Conservation (phyloP, 2,888 invertebrate genomes). For the Teleiodes luculella region DNA sequence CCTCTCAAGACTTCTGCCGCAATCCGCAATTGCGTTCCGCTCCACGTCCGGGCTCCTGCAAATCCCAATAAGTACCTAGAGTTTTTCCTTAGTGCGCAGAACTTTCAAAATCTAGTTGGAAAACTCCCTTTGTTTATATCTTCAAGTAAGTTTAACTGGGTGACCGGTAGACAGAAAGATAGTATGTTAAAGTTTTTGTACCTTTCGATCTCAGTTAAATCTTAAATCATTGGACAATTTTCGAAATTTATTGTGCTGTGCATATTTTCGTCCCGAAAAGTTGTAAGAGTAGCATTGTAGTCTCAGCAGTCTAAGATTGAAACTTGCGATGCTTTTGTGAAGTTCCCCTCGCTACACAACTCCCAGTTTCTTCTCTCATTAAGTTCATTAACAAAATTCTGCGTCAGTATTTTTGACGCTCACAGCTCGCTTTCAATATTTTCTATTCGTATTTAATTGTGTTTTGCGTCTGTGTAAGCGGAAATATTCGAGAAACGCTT, state of each 20-base stretch:
- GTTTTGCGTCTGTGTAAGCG: slow-evolving; percentile 59
- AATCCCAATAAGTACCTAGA: slow-evolving; percentile 9
- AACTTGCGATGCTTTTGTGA: slow-evolving; percentile 59
- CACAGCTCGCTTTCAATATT: slow-evolving; percentile 62
- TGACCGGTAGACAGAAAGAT: background rate
- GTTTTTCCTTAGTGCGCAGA: slow-evolving; percentile 4
- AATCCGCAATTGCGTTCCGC: slow-evolving; percentile 25
- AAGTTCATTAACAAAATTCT: slow-evolving; percentile 71
- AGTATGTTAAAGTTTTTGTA: background rate
- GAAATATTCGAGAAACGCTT: slow-evolving; percentile 69
- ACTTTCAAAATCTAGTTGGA: slow-evolving; percentile 6
- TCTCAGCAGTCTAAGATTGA: slow-evolving; percentile 51
- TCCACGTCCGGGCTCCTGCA: slow-evolving; percentile 16
- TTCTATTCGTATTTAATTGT: slow-evolving; percentile 64
- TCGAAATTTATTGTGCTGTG: slow-evolving; percentile 48
- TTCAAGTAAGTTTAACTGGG: background rate
- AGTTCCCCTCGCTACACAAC: slow-evolving; percentile 55
- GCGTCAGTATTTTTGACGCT: slow-evolving; percentile 69
- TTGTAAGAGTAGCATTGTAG: slow-evolving; percentile 48
- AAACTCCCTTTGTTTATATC: slow-evolving; percentile 4
- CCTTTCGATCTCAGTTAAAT: background rate
- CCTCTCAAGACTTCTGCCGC: slow-evolving; percentile 28
- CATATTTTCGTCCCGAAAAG: slow-evolving; percentile 45
- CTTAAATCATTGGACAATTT: background rate
- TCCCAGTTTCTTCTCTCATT: slow-evolving; percentile 66